Evolutionary conservation across 2,797 vertebrate genomes (phyloP).

Genomic region (Cercopithecus hamlyni): DNA sequence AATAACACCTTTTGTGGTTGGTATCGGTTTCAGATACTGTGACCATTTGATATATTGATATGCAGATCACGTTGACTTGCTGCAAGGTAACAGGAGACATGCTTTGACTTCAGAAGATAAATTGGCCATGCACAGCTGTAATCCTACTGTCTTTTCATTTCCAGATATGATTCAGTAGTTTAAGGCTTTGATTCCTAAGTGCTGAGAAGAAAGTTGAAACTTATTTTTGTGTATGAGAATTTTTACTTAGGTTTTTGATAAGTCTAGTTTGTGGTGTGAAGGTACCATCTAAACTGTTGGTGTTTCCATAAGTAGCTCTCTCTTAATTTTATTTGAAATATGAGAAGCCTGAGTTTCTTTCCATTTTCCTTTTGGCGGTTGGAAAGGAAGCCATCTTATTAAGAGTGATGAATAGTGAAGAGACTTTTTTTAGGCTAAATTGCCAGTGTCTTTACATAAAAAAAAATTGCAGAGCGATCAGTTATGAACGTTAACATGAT

Average conservation of each 20-base stretch:
- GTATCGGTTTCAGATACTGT: constrained; percentile 40
- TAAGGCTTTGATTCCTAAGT: not conserved
- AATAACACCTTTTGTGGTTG: not conserved
- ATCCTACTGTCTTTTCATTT: constrained; percentile 26
- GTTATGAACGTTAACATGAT: not conserved
- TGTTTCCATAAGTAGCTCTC: constrained; percentile 3
- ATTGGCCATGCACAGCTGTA: not conserved
- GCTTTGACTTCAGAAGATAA: constrained; percentile 65
- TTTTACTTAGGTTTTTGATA: constrained; percentile 32
- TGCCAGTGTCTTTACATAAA: not conserved
- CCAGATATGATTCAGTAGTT: not conserved
- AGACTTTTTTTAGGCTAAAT: constrained; percentile 33
- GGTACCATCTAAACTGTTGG: not conserved
- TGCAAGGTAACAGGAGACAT: constrained; percentile 58
- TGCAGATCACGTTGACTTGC: constrained; percentile 53
- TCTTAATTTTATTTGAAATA: not conserved
- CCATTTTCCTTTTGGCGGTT: constrained; percentile 8
- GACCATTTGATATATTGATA: not conserved
- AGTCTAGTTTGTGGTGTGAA: constrained; percentile 4
- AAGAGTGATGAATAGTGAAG: constrained; percentile 38
- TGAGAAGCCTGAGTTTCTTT: not conserved
- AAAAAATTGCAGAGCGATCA: not conserved
- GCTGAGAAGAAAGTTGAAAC: not conserved
- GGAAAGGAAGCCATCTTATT: constrained; percentile 47
- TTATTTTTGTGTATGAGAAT: not conserved